Evolutionary conservation across 2,113 vertebrate species (phyloP), one percentile per base, ranked within the genome.

Genomic region (Bufo bufo): DNA sequence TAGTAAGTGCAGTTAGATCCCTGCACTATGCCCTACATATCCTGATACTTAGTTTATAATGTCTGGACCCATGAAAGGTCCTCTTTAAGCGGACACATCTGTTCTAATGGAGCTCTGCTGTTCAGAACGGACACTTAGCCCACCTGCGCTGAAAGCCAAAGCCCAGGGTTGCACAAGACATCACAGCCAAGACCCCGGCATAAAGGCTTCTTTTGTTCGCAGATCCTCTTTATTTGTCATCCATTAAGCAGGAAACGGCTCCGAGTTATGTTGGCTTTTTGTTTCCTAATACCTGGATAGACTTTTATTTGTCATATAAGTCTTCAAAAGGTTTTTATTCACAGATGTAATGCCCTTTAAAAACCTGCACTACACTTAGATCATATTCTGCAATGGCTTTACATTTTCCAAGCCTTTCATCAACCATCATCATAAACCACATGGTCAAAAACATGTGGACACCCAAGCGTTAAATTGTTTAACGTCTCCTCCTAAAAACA

Each of bases 231-330:
- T 47, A 43, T 49, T 50, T 75, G 10, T 50, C 72, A 75, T 20
- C 72, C 72, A 20, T 75, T 75, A 75, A 47, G 16, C 47, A 75
- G 72, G 72, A 75, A 75, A 75, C 4, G 12, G 72, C 45, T 49
- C 11, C 17, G 45, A 3, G 45, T 49, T 50, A 50, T 75, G 20
- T 49, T 75, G 71, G 71, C 71, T 75, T 75, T 19, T 75, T 49
- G 72, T 75, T 50, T 20, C 72, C 11, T 50, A 75, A 75, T 75
- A 75, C 72, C 72, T 10, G 47, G 72, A 75, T 75, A 49, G 19
- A 20, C 72, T 75, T 50, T 50, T 72, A 72, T 72, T 72, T 75
- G 47, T 50, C 45, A 75, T 50, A 8, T 1, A 43, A 75, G 16
- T 17, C 72, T 75, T 75, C 45, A 75, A 75, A 75, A 50, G 72